Conservation (phyloP, 2,797 vertebrate species). For the Periparus ater region DNA sequence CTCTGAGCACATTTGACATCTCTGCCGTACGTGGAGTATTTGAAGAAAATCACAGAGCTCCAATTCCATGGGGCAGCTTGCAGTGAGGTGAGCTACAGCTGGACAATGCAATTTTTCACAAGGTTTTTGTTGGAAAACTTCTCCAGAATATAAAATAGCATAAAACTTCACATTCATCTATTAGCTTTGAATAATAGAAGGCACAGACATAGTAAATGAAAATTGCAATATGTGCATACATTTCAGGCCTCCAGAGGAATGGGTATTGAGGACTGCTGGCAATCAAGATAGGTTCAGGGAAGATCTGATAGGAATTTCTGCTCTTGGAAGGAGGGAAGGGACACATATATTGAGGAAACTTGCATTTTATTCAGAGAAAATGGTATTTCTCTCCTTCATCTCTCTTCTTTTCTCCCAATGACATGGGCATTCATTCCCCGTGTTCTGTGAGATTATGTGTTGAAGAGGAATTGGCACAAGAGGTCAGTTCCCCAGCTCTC, state of each 20-base stretch:
- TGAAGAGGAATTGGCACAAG: not conserved
- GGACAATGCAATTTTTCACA: not conserved
- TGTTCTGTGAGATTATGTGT: not conserved
- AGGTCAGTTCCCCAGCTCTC: not conserved
- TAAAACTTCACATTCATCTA: not conserved
- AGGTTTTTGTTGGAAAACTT: not conserved
- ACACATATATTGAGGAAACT: not conserved
- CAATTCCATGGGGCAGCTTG: not conserved
- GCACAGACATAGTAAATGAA: not conserved
- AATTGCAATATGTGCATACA: not conserved
- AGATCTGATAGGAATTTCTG: not conserved
- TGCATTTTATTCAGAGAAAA: not conserved
- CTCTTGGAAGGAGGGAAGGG: not conserved
- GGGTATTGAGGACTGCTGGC: not conserved
- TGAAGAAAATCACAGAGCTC: not conserved
- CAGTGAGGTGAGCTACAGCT: not conserved
- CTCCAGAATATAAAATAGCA: not conserved
- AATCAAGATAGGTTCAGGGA: not conserved
- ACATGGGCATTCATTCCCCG: rapidly evolving
- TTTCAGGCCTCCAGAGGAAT: not conserved
- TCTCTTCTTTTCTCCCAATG: not conserved
- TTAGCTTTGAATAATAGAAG: slow-evolving; percentile 35
- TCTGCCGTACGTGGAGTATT: not conserved
- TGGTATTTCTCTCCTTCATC: not conserved
- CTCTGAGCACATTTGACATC: not conserved